Conservation (phyloP, 1,140 invertebrate genomes). For the Gryllus bimaculatus region DNA sequence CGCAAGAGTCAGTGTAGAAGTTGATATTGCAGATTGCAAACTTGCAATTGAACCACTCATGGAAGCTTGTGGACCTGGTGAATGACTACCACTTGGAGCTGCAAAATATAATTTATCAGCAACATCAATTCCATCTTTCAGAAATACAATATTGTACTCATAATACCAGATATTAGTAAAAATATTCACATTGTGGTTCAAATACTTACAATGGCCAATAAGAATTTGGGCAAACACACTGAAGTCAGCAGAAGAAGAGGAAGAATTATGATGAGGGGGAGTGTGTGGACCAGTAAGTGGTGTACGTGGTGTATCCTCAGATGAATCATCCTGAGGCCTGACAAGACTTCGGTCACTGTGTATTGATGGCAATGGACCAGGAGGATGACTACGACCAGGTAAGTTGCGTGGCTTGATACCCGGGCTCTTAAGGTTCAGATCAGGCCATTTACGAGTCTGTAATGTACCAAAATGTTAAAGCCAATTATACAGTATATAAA, state of each 20-base stretch:
- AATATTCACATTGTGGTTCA: too few species aligned
- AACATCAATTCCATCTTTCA: neutral
- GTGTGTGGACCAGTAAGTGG: slow-evolving; percentile 33
- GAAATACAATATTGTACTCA: neutral
- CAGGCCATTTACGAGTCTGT: slow-evolving; percentile 75
- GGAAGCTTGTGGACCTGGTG: slow-evolving; percentile 20
- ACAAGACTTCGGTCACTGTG: slow-evolving; percentile 36
- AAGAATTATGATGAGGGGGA: slow-evolving; percentile 26
- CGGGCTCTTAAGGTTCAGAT: slow-evolving; percentile 77
- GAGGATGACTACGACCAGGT: slow-evolving; percentile 38
- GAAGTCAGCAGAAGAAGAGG: slow-evolving; percentile 29
- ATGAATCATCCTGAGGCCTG: slow-evolving; percentile 33
- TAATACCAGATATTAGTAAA: neutral
- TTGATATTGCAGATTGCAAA: neutral
- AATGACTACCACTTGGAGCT: slow-evolving; percentile 22
- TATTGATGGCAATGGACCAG: slow-evolving; percentile 33
- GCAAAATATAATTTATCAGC: slow-evolving; percentile 7
- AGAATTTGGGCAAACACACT: slow-evolving; percentile 42
- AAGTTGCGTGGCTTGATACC: slow-evolving; percentile 71
- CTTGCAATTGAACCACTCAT: neutral
- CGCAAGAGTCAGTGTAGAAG: neutral
- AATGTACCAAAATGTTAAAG: slow-evolving; percentile 14
- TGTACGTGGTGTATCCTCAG: slow-evolving; percentile 24
- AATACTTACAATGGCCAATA: slow-evolving; percentile 27
- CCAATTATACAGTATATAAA: too few species aligned